Evolutionary conservation across 1,140 invertebrate genomes (phyloP).

Genomic region (Drosophila biarmipes): DNA sequence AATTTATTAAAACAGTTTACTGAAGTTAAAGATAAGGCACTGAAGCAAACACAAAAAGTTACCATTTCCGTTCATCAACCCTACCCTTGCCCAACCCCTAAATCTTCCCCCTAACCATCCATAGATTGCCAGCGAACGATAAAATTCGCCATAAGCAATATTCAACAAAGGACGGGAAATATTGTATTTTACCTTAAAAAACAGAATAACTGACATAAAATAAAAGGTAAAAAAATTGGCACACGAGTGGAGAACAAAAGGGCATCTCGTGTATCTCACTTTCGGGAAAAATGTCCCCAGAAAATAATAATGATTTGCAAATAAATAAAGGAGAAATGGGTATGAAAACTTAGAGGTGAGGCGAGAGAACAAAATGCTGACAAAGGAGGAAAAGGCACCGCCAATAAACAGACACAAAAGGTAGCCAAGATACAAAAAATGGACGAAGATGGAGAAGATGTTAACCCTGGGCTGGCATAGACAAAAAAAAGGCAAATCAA

Average conservation of each 20-base stretch:
- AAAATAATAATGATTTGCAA: slow-evolving; percentile 83
- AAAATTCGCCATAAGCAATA: slow-evolving; percentile 71
- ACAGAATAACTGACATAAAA: slow-evolving; percentile 65
- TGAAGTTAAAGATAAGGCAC: slow-evolving; percentile 39
- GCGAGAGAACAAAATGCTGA: slow-evolving; percentile 41
- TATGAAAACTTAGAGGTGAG: slow-evolving; percentile 33
- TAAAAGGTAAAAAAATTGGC: slow-evolving; percentile 71
- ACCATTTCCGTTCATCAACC: slow-evolving; percentile 67
- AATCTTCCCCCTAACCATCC: slow-evolving; percentile 9
- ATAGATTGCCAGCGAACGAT: slow-evolving; percentile 63
- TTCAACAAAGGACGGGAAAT: slow-evolving; percentile 52
- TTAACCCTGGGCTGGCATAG: slow-evolving; percentile 21
- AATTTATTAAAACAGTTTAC: slow-evolving; percentile 13
- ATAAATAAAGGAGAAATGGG: slow-evolving; percentile 48
- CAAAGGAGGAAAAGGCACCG: slow-evolving; percentile 67
- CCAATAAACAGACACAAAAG: slow-evolving; percentile 78
- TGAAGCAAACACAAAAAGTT: slow-evolving; percentile 62
- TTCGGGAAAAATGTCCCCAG: slow-evolving; percentile 60
- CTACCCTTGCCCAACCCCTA: slow-evolving; percentile 16
- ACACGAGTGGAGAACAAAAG: slow-evolving; percentile 45
- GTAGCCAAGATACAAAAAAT: slow-evolving; percentile 33
- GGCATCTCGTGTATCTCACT: slow-evolving; percentile 53
- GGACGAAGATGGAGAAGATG: slow-evolving; percentile 29
- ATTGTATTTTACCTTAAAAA: slow-evolving; percentile 26
- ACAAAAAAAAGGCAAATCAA: slow-evolving; percentile 66